Base-by-base conservation (phyloP, 2,797 vertebrate species). In the Hemibagrus guttatus region DNA sequence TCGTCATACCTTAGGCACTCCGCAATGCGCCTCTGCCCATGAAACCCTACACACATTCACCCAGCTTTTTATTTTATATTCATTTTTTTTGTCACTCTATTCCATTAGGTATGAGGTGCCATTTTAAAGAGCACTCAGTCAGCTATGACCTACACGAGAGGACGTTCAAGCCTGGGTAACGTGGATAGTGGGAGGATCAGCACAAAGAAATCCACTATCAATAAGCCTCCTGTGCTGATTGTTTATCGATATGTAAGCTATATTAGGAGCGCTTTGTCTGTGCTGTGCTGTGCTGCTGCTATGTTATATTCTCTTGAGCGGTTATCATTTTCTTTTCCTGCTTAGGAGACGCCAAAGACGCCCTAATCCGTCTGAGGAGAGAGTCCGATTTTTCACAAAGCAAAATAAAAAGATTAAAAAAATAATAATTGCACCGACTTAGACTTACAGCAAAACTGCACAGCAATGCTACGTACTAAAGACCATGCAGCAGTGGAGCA, bases 81-180 rank as follows among this genome's bases (percentile, higher is more conserved):
- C 4, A 7, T 49, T 14, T 83, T 31, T 9, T 1, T 42, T 12
- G 21, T 42, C 21, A 42, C 6, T 19, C 39, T 81, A 19, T 68
- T 26, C 63, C 63, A 54, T 68, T 68, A 68, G n/a, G 42, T 31
- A 6, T 1, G 35, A 78, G 81, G 68, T 71, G 69, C 49, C 84
- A 87, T 87, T 90, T 86, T 81, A 87, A 66, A 84, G 63, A 84
- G 76, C 56, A 64, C 64, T 16, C 74, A 35, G 52, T 61, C 78
- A 81, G 83, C 76, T 19, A 39, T 49, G 56, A 83, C 54, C 83
- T 85, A 82, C 28, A 84, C 19, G 26, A 72, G 59, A 71, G 88
- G 16, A 78, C 69, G 64, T 75, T 52, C 49, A 52, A 75, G 31
- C 58, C 61, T 84, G 46, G 28, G 56, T 28, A 75, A 69, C 56